Conservation (phyloP, 2,797 vertebrate genomes). For the Notoglanidium macrostoma region DNA sequence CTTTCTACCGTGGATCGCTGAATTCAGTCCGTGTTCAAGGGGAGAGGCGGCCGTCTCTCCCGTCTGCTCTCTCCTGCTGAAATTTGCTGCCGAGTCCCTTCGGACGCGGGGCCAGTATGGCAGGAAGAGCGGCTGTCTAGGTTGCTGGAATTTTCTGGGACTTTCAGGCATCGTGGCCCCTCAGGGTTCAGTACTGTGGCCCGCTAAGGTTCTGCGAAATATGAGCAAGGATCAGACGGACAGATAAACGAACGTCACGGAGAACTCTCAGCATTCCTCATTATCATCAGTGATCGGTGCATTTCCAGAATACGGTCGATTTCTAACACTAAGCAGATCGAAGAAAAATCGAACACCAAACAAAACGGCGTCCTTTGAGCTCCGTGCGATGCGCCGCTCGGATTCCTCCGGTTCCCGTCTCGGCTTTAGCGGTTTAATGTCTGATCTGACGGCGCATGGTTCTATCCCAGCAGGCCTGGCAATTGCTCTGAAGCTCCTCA, state of each 20-base stretch:
- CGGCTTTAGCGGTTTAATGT: background rate
- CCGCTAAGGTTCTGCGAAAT: background rate
- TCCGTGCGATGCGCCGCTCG: background rate
- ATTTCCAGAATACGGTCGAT: background rate
- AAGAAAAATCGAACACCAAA: background rate
- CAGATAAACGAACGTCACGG: background rate
- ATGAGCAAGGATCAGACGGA: background rate
- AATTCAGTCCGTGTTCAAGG: conserved; percentile 28
- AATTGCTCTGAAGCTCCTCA: background rate
- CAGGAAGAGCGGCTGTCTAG: too few species aligned
- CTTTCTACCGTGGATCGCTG: conserved; percentile 59
- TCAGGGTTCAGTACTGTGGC: conserved; percentile 2
- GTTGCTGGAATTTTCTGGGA: background rate
- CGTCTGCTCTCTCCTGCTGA: background rate
- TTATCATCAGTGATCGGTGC: background rate
- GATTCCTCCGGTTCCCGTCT: background rate
- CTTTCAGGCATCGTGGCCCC: background rate
- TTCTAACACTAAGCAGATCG: background rate
- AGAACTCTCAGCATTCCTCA: conserved; percentile 9
- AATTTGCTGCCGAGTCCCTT: background rate
- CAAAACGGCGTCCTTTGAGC: background rate
- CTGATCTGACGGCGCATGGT: conserved; percentile 3
- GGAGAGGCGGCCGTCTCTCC: background rate
- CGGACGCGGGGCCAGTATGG: background rate
- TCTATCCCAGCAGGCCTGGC: conserved; percentile 17